A percentile compares a stretch with the other conserved stretches of the same genome.
Conservation (phyloP, 2,888 invertebrate genomes). For the Amphipoea lucens region DNA sequence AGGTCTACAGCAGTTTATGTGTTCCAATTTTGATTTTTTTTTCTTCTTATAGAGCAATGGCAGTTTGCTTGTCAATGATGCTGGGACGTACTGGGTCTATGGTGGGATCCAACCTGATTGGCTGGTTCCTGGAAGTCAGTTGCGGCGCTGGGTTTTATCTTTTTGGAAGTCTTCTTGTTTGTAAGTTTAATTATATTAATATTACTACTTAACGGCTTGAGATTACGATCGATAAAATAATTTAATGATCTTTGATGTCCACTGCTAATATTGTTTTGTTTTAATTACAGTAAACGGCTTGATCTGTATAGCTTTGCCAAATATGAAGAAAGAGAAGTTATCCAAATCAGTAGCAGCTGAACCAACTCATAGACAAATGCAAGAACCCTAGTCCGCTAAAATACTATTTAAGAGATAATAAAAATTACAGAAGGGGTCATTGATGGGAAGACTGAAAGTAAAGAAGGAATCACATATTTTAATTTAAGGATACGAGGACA, state of each 20-base stretch:
- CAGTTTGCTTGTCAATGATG: constrained; percentile 91
- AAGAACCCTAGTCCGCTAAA: constrained; percentile 21
- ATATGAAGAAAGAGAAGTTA: constrained; percentile 70
- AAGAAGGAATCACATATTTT: not conserved
- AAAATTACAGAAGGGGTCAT: constrained; percentile 10
- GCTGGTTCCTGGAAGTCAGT: constrained; percentile 90
- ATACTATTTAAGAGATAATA: not conserved
- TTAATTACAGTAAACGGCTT: constrained; percentile 80
- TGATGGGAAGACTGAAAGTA: not conserved
- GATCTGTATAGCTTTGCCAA: constrained; percentile 81
- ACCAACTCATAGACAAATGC: not conserved
- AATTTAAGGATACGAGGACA: not conserved
- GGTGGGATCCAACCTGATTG: constrained; percentile 91
- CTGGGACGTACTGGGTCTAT: constrained; percentile 92
- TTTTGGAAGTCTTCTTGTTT: constrained; percentile 89
- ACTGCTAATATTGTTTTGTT: not conserved
- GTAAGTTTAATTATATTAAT: constrained; percentile 66
- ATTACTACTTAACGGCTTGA: not conserved
- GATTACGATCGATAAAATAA: not conserved
- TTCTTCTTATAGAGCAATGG: constrained; percentile 88
- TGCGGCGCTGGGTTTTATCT: constrained; percentile 92
- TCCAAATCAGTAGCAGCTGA: constrained; percentile 41
- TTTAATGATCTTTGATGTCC: not conserved
- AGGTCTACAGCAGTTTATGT: not conserved
- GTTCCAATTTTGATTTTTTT: not conserved